Base-by-base conservation (phyloP, 2,113 vertebrate species). In the Labrus mixtus region DNA sequence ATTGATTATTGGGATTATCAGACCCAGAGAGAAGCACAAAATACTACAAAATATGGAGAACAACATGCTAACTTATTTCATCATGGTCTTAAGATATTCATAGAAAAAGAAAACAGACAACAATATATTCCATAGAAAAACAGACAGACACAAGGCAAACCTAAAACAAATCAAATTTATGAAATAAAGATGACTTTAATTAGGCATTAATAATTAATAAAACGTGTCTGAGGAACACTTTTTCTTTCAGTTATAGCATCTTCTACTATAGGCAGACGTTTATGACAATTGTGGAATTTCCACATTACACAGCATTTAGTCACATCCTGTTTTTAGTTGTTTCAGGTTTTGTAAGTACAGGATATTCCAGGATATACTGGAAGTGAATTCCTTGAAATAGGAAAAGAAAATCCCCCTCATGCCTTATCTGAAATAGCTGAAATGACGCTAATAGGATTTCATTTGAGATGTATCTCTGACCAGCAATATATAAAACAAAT, bases 311-410 rank as follows among this genome's bases (percentile, higher is more conserved):
- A 36, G 22, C 17, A 58, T 25, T 4, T 0, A 41, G 25, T 76
- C 45, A 77, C 69, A 75, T 87, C 72, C 79, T 85, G 75, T 66
- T 75, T 55, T 51, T 19, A 29, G 3, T 15, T 17, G 29, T 17
- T 58, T 29, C 19, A 12, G 3, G 12, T 50, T 66, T 41, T 10
- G 22, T n/a, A 45, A 53, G 37, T 17, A 1, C 4, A 0, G 37
- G 8, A 61, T 55, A 46, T 61, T 73, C 43, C 68, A 25, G 17
- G 48, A 46, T 29, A 67, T 17, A 23, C 16, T 46, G 6, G 13
- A 68, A 11, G 33, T 10, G 17, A 51, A 15, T 75, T 57, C 39
- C 8, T 39, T 23, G 29, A 39, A 54, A 54, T 2, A 0, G 8
- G 3, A 17, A 16, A 13, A n/a, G n/a, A n/a, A 1, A 45, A 0